Evolutionary conservation across 1,140 invertebrate species (phyloP), one percentile per base, ranked within the genome.

Genomic region (Drosophila setifemur): DNA sequence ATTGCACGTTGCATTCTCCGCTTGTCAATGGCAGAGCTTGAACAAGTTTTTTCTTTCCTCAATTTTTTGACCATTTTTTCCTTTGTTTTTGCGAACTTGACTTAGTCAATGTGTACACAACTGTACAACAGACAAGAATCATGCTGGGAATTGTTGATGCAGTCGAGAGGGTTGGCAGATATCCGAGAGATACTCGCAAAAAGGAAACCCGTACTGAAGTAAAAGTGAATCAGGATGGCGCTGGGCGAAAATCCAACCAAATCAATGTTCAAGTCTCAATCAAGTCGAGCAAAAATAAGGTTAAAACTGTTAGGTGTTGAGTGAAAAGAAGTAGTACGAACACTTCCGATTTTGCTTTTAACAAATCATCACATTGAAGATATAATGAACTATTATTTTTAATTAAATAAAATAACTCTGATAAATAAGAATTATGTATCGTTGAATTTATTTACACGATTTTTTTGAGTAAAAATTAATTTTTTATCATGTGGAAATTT

Each of bases 121-220:
- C 57, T 64, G 60, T 64, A 64, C 61, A 25, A 19, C 61, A 64
- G 49, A 66, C 61, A 66, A 37, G 57, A 31, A 64, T 61, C 58
- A 64, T 64, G 58, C 21, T 47, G 60, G 60, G 57, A 64, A 63
- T 64, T 63, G 42, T 18, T 47, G 58, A 64, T 64, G 58, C 61
- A 64, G 58, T 49, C 26, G 33, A 64, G 11, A 26, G 23, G n/a
- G 11, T 37, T 37, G 21, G 7, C 21, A 25, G 37, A 61, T 35
- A 58, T 57, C 26, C 35, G 14, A 7, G 12, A 14, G 33, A 35
- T 16, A 11, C 8, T 25, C 21, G 12, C 16, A 23, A 35, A 29
- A 37, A 39, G 18, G 28, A 19, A 63, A 43, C n/a, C 21, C 21
- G 11, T 19, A 26, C 11, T 2, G 23, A 44, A 44, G 7, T 28